Evolutionary conservation across 2,113 vertebrate genomes (phyloP), one percentile per base, ranked within the genome.

Genomic region (Thalassoma bifasciatum): DNA sequence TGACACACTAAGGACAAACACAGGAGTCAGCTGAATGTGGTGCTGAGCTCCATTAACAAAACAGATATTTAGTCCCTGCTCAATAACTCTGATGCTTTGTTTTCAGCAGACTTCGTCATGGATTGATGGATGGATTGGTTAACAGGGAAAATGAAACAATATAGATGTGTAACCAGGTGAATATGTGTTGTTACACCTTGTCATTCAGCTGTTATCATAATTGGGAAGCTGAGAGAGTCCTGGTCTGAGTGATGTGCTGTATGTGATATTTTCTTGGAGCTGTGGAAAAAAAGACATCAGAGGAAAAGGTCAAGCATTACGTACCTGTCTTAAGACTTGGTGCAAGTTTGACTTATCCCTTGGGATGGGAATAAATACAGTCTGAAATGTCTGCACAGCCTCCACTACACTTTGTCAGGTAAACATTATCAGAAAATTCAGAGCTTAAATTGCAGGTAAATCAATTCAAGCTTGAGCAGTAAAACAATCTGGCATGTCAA

Each of bases 401-500:
- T 56, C 36, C 11, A 13, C 62, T 42, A 66, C 40, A 4, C 34
- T 66, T 61, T 75, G 30, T 30, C 77, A 56, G 74, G 59, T 84
- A 86, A 52, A 65, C 69, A 66, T 88, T 80, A 82, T 86, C 81
- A 64, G 76, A 79, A 76, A 86, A 77, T 58, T 72, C 66, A 54
- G 73, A 66, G 57, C 71, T 50, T 37, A 61, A 80, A 79, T 79
- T 66, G 52, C 56, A 81, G 67, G 68, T 84, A 75, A 92, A 92
- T 89, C 87, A 89, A 79, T 89, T 88, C 70, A 79, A 19, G 74
- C 23, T 70, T 87, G 82, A 87, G 88, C 86, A 87, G 82, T 86
- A 83, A 30, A n/a, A n/a, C 87, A 92, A 91, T 75, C 79, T 69
- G 67, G 72, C 81, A 81, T 79, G 83, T 81, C 85, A 88, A 86